Evolutionary conservation across 2,797 vertebrate species (phyloP).

Genomic region (Crenichthys baileyi): DNA sequence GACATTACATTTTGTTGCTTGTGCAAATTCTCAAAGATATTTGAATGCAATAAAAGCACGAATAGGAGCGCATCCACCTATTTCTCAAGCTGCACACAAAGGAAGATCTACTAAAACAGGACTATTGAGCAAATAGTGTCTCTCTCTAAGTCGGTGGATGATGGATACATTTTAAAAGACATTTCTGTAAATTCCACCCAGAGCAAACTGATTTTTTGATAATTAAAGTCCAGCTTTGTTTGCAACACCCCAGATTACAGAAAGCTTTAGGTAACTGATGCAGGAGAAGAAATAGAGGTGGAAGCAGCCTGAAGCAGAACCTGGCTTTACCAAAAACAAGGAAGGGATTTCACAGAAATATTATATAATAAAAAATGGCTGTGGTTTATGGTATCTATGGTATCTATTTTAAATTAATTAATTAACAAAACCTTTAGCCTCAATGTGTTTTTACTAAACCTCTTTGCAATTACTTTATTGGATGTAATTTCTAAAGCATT

Average conservation of each 20-base stretch:
- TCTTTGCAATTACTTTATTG: too few relatives aligned
- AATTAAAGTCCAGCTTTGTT: neutral
- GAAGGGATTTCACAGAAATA: neutral
- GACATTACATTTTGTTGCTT: neutral
- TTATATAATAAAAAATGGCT: neutral
- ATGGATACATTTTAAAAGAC: neutral
- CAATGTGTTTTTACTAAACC: neutral
- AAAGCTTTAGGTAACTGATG: neutral
- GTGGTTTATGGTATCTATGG: neutral
- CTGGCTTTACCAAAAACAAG: too few relatives aligned
- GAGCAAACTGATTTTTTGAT: neutral
- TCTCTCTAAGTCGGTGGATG: neutral
- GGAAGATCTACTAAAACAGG: neutral
- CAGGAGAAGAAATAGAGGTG: too few relatives aligned
- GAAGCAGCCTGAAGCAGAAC: neutral
- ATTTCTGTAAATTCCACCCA: neutral
- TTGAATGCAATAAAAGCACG: neutral
- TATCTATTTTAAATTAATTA: too few relatives aligned
- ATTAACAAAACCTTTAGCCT: neutral
- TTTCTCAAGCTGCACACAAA: neutral
- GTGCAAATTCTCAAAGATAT: neutral
- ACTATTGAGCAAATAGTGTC: neutral
- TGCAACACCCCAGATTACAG: neutral
- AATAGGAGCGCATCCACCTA: neutral
- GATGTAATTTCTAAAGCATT: neutral